These are phyloP conservation scores for Ferdinandea cuprea DNA, from an alignment of 2,888 invertebrate genomes.

Conservation along the genomic window DNA sequence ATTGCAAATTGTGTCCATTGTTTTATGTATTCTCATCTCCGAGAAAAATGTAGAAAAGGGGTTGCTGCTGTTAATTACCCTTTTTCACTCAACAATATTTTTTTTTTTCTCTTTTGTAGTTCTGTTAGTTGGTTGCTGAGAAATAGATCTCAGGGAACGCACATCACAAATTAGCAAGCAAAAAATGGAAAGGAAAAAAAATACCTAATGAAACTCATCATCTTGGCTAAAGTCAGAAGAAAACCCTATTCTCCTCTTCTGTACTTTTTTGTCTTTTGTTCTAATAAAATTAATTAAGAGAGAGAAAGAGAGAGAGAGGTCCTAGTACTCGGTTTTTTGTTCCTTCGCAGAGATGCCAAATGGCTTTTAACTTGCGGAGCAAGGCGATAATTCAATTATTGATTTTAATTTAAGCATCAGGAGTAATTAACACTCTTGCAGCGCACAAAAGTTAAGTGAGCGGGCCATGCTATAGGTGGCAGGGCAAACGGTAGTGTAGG, in stretches of 20 bases:
- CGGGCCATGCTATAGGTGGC: neutral
- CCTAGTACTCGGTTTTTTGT: constrained; percentile 36
- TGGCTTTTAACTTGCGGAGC: constrained; percentile 23
- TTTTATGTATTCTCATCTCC: neutral
- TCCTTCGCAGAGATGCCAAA: constrained; percentile 39
- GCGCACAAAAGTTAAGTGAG: constrained; percentile 44
- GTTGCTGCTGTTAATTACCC: constrained; percentile 15
- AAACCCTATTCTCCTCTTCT: constrained; percentile 7
- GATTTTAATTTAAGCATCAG: constrained; percentile 65
- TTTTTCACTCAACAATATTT: neutral
- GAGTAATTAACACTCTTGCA: constrained; percentile 61
- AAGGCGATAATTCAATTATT: constrained; percentile 65
- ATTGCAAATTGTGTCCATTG: constrained; percentile 39
- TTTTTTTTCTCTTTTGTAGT: no score
- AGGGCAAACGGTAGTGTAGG: neutral
- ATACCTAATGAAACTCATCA: neutral
- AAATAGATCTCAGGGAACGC: constrained; percentile 14
- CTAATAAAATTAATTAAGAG: constrained; percentile 45
- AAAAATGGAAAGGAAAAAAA: neutral
- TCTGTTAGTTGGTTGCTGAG: neutral
- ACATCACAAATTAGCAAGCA: constrained; percentile 24
- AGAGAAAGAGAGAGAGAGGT: constrained; percentile 25
- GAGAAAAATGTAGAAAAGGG: neutral
- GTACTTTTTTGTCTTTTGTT: constrained; percentile 30
- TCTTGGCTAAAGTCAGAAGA: neutral